Conservation (phyloP, 2,797 vertebrate genomes). For the Austrolebias charrua region DNA sequence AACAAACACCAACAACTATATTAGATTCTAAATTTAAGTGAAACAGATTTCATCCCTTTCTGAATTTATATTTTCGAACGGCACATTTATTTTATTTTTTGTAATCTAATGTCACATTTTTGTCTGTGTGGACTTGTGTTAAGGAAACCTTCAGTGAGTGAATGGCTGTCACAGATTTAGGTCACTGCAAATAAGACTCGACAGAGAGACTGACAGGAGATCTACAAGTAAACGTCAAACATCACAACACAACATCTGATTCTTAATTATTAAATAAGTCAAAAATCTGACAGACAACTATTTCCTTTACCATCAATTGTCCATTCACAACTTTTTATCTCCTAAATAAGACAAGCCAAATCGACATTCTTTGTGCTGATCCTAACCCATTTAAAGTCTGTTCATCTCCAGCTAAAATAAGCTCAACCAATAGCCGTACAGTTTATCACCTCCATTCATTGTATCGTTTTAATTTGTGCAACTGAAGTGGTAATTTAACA, state of each 20-base stretch:
- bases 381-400: background rate
- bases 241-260: slow-evolving; percentile 29
- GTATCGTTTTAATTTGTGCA: slow-evolving; percentile 26
- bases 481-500: slow-evolving; percentile 34
- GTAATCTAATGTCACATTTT: slow-evolving; percentile 36
- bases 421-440: background rate
- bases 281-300: slow-evolving; percentile 2
- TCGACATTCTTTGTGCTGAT: too few species aligned
- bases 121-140: slow-evolving; percentile 51
- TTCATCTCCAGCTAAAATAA: slow-evolving; percentile 11
- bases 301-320: slow-evolving; percentile 4
- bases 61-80: background rate
- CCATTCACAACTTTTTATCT: slow-evolving; percentile 12
- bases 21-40: background rate
- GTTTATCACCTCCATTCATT: slow-evolving; percentile 27
- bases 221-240: slow-evolving; percentile 34
- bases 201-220: slow-evolving; percentile 38
- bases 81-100: too few species aligned
- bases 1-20: background rate
- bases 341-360: background rate
- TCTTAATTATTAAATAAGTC: slow-evolving; percentile 25
- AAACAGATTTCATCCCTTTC: background rate
- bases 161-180: slow-evolving; percentile 30
- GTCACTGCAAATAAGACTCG: slow-evolving; percentile 27
- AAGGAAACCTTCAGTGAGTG: slow-evolving; percentile 25